Evolutionary conservation across 2,888 invertebrate genomes (phyloP).

Genomic region (Stenolophus ochropezus): DNA sequence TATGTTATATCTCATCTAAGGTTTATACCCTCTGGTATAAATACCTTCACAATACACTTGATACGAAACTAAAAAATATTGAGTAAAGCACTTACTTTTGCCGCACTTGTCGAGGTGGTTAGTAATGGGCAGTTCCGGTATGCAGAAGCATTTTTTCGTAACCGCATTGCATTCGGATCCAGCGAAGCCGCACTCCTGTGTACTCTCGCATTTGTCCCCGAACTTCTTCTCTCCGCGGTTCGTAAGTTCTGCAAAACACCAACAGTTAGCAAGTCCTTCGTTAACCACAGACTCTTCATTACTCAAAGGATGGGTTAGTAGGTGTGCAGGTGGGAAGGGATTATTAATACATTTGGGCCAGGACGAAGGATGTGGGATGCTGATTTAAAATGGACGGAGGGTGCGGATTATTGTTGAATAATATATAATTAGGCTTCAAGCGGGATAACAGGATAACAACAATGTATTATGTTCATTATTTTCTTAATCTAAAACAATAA

Average conservation of each 20-base stretch:
- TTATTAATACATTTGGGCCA: neutral
- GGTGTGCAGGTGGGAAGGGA: neutral
- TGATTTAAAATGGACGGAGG: neutral
- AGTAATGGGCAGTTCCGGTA: conserved; percentile 82
- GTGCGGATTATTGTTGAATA: neutral
- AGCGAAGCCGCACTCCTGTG: conserved; percentile 84
- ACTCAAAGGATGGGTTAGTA: neutral
- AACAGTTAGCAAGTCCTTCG: neutral
- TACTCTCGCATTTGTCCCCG: conserved; percentile 84
- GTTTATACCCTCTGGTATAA: too few species aligned
- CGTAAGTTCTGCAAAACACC: conserved; percentile 73
- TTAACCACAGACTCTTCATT: neutral
- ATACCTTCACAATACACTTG: too few species aligned
- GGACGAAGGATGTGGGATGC: neutral
- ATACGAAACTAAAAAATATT: too few species aligned
- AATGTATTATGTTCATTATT: too few species aligned
- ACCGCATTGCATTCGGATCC: conserved; percentile 83
- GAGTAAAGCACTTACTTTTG: conserved; percentile 83
- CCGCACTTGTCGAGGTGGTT: conserved; percentile 92
- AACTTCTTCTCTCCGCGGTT: conserved; percentile 80
- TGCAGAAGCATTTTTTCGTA: conserved; percentile 83
- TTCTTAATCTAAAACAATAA: too few species aligned
- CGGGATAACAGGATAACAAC: neutral
- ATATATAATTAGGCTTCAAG: neutral
- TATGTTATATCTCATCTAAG: too few species aligned